Evolutionary conservation across 2,797 vertebrate species (phyloP).

Genomic region (Scyliorhinus canicula): DNA sequence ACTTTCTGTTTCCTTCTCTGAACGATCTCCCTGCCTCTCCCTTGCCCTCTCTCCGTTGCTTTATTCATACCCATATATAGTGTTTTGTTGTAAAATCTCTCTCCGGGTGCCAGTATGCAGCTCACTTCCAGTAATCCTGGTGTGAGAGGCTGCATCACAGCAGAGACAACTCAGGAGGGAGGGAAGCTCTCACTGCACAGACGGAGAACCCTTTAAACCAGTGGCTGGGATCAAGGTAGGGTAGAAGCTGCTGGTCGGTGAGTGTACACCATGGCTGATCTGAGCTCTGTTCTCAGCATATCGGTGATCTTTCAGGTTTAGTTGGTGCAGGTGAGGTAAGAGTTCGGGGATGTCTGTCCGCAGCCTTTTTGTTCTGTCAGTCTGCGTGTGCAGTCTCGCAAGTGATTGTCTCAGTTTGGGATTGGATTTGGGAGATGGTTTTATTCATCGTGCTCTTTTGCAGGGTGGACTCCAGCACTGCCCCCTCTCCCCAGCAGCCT

Average conservation of each 20-base stretch:
- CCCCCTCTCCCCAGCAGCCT: background rate
- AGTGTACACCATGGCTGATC: background rate
- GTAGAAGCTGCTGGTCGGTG: background rate
- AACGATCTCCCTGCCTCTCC: background rate
- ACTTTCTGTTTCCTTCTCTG: background rate
- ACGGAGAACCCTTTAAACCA: background rate
- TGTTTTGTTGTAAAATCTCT: background rate
- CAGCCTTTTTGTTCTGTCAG: background rate
- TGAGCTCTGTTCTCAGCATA: background rate
- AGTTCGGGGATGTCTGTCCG: background rate
- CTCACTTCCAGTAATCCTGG: background rate
- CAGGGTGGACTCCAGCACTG: background rate
- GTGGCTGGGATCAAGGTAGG: background rate
- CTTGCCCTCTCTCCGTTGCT: background rate
- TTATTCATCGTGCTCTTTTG: background rate
- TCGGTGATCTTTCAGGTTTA: background rate
- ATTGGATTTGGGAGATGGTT: background rate
- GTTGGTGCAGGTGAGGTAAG: background rate
- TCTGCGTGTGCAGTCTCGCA: background rate
- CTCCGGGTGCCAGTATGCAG: background rate
- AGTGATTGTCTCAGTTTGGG: background rate
- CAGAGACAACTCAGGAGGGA: background rate
- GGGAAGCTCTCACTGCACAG: background rate
- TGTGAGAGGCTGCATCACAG: background rate
- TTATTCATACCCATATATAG: constrained; percentile 12